Conservation (phyloP, 2,797 vertebrate species). For the Enteromius thamalakanensis region DNA sequence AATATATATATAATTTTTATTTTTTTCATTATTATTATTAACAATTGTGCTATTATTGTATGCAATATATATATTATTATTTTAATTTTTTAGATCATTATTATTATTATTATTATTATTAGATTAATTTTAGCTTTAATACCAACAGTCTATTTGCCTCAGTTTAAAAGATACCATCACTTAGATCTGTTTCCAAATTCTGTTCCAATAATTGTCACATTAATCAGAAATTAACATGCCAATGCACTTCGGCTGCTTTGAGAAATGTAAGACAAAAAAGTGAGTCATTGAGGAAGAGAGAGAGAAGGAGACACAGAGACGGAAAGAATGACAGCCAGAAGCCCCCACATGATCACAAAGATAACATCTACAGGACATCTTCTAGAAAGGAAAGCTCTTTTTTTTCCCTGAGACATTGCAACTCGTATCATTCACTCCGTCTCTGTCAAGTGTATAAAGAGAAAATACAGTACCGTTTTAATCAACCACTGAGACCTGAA, state of each 20-base stretch:
- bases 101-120: no score
- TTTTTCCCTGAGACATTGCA: not conserved
- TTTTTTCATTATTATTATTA: not conserved
- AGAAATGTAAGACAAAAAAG: conserved; percentile 23
- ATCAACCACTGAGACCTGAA: conserved; percentile 41
- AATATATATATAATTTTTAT: not conserved
- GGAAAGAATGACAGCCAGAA: not conserved
- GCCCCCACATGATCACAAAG: conserved; percentile 9
- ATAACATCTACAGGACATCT: conserved; percentile 17
- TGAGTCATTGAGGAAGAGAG: not conserved
- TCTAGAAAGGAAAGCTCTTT: not conserved
- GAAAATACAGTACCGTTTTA: conserved; percentile 41
- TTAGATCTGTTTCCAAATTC: conserved; percentile 1
- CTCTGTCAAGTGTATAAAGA: conserved; percentile 26
- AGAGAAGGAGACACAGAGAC: not conserved
- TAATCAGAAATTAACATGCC: conserved; percentile 21
- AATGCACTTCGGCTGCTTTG: not conserved
- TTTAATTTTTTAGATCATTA: not conserved
- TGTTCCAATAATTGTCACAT: not conserved
- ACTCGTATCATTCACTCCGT: conserved; percentile 28
- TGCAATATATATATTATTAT: not conserved
- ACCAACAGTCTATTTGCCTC: not conserved
- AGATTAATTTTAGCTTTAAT: not conserved
- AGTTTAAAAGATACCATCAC: not conserved
- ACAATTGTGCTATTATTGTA: not conserved